A percentile compares a stretch with the other conserved stretches of the same genome.
Evolutionary conservation across 23 tunicate genomes (phyloP).

Genomic region (Styela clava): DNA sequence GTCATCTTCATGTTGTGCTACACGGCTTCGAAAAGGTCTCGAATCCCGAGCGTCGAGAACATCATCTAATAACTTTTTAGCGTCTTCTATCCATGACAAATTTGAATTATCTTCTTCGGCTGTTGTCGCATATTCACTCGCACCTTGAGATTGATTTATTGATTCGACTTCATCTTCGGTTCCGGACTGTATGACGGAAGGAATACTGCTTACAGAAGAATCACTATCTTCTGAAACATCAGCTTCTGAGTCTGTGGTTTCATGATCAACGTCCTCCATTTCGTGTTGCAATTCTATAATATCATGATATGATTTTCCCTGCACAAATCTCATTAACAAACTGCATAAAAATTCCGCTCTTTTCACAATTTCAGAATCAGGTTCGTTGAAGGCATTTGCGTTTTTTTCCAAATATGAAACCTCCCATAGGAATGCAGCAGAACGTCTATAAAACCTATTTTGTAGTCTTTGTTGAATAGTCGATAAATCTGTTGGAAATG

Average conservation of each 20-base stretch:
- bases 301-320: not conserved
- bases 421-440: slow-evolving; percentile 35
- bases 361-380: slow-evolving; percentile 38
- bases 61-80: slow-evolving; percentile 17
- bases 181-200: not conserved
- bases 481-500: slow-evolving; percentile 47
- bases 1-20: slow-evolving; percentile 20
- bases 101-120: slow-evolving; percentile 34
- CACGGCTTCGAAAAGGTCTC: slow-evolving; percentile 37
- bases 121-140: slow-evolving; percentile 14
- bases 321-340: not conserved
- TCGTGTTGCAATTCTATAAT: not conserved
- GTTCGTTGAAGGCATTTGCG: slow-evolving; percentile 44
- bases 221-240: not conserved
- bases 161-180: not conserved
- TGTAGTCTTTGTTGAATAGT: slow-evolving; percentile 22
- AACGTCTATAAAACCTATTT: slow-evolving; percentile 37
- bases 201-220: not conserved
- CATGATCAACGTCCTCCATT: not conserved
- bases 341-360: slow-evolving; percentile 30
- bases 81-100: slow-evolving; percentile 25
- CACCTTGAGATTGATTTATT: not conserved
- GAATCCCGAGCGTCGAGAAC: slow-evolving; percentile 46
- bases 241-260: not conserved
- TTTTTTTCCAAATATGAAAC: slow-evolving; percentile 21